Conservation (phyloP, 2,888 invertebrate genomes). For the Graphium colonna region DNA sequence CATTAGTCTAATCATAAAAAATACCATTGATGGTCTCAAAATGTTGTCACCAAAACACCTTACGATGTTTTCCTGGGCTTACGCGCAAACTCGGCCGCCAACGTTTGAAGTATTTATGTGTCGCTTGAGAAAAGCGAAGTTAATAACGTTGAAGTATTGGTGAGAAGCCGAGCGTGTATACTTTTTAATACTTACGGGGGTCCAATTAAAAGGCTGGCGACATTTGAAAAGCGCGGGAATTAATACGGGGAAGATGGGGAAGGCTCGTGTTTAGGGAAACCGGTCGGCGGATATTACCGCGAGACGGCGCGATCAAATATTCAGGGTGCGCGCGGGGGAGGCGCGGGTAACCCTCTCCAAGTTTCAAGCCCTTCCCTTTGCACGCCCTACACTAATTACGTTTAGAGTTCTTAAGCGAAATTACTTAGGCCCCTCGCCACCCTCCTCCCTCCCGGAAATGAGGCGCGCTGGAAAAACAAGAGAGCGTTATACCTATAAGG, state of each 20-base stretch:
- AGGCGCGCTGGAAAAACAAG: slow-evolving; percentile 79
- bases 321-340: slow-evolving; percentile 66
- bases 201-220: slow-evolving; percentile 74
- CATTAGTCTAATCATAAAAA: not conserved
- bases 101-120: slow-evolving; percentile 52
- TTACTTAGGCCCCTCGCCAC: slow-evolving; percentile 82
- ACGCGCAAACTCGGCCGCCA: slow-evolving; percentile 6
- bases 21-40: slow-evolving; percentile 16
- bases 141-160: slow-evolving; percentile 68
- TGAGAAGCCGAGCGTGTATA: slow-evolving; percentile 65
- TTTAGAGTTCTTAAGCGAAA: slow-evolving; percentile 85
- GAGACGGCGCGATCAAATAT: slow-evolving; percentile 78
- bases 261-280: slow-evolving; percentile 76
- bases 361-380: slow-evolving; percentile 82
- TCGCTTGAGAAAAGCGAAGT: slow-evolving; percentile 64
- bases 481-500: slow-evolving; percentile 69
- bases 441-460: slow-evolving; percentile 75
- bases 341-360: slow-evolving; percentile 81
- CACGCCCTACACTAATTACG: slow-evolving; percentile 84
- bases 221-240: slow-evolving; percentile 69
- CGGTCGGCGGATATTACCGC: slow-evolving; percentile 79
- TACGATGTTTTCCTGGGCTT: slow-evolving; percentile 4
- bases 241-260: slow-evolving; percentile 67
- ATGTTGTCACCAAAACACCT: slow-evolving; percentile 4
- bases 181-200: slow-evolving; percentile 71